These are phyloP conservation scores for Cuniculus paca DNA, from an alignment of 2,797 vertebrate genomes.

Conservation along the genomic window DNA sequence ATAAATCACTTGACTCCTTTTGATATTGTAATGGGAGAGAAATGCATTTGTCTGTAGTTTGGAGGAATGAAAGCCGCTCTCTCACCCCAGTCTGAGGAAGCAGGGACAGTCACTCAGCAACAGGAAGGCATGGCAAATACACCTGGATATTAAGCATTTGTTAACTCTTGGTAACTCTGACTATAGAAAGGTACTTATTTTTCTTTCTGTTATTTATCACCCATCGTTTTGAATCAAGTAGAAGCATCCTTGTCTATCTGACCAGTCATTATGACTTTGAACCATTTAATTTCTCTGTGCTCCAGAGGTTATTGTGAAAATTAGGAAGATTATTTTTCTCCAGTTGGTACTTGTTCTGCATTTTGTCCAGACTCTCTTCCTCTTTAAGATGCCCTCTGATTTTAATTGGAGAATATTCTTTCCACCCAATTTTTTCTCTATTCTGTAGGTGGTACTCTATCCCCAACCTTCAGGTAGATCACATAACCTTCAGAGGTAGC, in stretches of 20 bases:
- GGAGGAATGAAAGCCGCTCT: neutral
- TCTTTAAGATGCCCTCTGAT: neutral
- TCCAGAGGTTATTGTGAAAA: neutral
- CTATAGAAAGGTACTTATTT: neutral
- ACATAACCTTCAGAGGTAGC: neutral
- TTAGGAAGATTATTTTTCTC: neutral
- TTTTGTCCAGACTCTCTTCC: neutral
- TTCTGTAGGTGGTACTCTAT: neutral
- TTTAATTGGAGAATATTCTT: neutral
- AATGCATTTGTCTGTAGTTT: slow-evolving; percentile 21
- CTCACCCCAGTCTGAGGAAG: neutral
- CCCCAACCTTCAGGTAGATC: neutral
- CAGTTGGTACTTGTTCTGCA: neutral
- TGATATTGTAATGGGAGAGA: neutral
- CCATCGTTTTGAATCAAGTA: neutral
- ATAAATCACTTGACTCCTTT: neutral
- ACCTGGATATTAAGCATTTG: neutral
- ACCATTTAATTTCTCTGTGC: neutral
- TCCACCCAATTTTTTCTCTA: neutral
- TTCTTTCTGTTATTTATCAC: neutral
- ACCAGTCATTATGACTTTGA: neutral
- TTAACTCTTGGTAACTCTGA: neutral
- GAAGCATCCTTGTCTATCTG: neutral
- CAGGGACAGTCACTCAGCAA: neutral
- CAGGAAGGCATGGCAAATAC: neutral